Evolutionary conservation across 2,113 vertebrate genomes (phyloP).

Genomic region (Gracilinanus agilis): DNA sequence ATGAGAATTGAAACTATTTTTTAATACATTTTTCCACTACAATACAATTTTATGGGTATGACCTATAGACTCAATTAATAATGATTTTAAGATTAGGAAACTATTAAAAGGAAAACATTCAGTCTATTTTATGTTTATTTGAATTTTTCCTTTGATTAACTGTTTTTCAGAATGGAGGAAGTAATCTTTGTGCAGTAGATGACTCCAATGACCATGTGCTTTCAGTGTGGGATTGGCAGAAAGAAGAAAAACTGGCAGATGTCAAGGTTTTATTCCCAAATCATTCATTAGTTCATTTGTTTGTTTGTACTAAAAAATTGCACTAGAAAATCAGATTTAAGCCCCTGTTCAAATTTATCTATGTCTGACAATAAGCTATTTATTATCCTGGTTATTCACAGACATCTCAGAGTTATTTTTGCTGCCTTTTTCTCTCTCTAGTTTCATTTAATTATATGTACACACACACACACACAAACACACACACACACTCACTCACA

Average conservation of each 20-base stretch:
- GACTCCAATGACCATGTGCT: constrained; percentile 98
- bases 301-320: background rate
- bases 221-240: constrained; percentile 99
- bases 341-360: background rate
- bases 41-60: background rate
- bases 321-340: too few species aligned
- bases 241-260: constrained; percentile 93
- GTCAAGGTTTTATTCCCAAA: constrained; percentile 89
- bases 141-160: background rate
- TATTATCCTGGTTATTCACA: background rate
- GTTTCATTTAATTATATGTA: background rate
- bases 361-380: background rate
- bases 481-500: too few species aligned
- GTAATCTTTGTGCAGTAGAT: constrained; percentile 94
- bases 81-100: background rate
- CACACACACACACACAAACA: too few species aligned
- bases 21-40: background rate
- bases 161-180: constrained; percentile 93
- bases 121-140: background rate
- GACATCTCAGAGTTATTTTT: too few species aligned
- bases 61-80: background rate
- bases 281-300: accelerated
- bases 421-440: accelerated
- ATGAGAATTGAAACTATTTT: background rate
- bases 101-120: background rate